phyloP scores from a whole-genome alignment of 1,140 invertebrate genomes.

The Hyles vespertilio region DNA sequence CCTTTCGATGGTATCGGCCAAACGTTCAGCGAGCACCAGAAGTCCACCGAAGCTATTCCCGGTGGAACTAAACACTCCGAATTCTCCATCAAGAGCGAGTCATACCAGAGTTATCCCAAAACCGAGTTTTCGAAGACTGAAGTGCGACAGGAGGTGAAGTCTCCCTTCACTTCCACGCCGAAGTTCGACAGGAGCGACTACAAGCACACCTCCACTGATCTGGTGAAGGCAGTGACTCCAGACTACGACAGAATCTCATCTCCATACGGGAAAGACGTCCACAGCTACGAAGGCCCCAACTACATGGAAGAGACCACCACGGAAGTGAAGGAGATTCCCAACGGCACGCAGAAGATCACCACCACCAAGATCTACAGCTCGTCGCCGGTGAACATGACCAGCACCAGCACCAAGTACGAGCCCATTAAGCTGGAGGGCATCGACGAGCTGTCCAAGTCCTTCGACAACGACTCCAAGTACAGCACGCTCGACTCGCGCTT shows the following conservation, averaged over 20 bases:
- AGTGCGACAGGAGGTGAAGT: constrained; percentile 52
- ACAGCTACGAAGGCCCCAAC: constrained; percentile 63
- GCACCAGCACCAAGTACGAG: constrained; percentile 70
- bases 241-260: constrained; percentile 61
- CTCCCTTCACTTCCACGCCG: constrained; percentile 64
- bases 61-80: constrained; percentile 62
- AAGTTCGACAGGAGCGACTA: constrained; percentile 44
- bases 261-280: constrained; percentile 59
- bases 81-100: constrained; percentile 60
- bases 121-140: constrained; percentile 50
- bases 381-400: constrained; percentile 69
- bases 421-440: constrained; percentile 67
- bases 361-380: constrained; percentile 74
- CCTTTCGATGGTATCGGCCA: constrained; percentile 59
- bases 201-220: constrained; percentile 36
- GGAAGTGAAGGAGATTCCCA: constrained; percentile 72
- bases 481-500: constrained; percentile 65
- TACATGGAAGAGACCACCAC: constrained; percentile 71
- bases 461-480: constrained; percentile 66
- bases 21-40: constrained; percentile 58
- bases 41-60: constrained; percentile 59
- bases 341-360: constrained; percentile 72
- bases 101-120: constrained; percentile 58
- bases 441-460: constrained; percentile 66
- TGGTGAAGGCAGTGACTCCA: constrained; percentile 57